A percentile compares a stretch with the other conserved stretches of the same genome.
These are phyloP conservation scores for Eupeodes luniger DNA, from an alignment of 2,888 invertebrate genomes.

Conservation along the genomic window DNA sequence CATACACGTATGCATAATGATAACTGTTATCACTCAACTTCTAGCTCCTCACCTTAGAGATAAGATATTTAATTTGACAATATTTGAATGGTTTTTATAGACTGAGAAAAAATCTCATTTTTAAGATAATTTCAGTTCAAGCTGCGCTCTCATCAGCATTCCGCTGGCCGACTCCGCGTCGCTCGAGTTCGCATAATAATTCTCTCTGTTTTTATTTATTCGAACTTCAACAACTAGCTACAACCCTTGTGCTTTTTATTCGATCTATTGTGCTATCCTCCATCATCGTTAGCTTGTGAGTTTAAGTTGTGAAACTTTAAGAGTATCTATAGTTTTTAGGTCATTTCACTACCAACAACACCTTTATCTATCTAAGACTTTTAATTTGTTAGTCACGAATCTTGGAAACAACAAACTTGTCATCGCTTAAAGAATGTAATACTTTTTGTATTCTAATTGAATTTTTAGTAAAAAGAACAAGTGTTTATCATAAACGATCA, in stretches of 20 bases:
- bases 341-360: not conserved
- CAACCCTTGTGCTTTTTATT: conserved; percentile 6
- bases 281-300: not conserved
- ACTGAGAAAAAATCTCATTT: conserved; percentile 13
- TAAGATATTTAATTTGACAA: conserved; percentile 57
- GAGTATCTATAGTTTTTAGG: conserved; percentile 30
- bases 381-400: conserved; percentile 68
- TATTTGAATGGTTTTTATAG: conserved; percentile 20
- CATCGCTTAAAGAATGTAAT: conserved; percentile 28
- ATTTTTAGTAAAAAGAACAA: not conserved
- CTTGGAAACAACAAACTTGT: conserved; percentile 1
- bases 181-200: not conserved
- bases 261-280: not conserved
- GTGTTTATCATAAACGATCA: not conserved
- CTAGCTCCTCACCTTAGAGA: conserved; percentile 9
- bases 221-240: not conserved
- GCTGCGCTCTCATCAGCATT: conserved; percentile 9
- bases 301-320: conserved; percentile 10
- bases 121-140: conserved; percentile 39
- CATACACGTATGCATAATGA: conserved; percentile 36
- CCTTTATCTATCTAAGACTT: not conserved
- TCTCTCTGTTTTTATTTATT: not conserved
- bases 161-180: not conserved
- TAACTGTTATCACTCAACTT: conserved; percentile 52
- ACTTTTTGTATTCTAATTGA: conserved; percentile 2